Evolutionary conservation across 1,140 invertebrate genomes (phyloP).

Genomic region (Bilobella aurantiaca): DNA sequence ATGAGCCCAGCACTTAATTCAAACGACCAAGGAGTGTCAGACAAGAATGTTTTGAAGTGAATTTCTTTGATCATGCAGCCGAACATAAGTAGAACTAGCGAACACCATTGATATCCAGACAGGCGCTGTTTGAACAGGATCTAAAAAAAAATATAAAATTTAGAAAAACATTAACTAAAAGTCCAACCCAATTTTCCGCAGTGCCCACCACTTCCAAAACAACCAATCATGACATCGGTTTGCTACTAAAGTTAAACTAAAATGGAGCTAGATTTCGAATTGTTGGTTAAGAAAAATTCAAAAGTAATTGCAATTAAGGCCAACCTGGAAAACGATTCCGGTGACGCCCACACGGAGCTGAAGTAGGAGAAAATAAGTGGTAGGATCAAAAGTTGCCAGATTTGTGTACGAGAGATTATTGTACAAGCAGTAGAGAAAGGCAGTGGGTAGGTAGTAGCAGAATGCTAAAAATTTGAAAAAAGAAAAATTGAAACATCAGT

Average conservation of each 20-base stretch:
- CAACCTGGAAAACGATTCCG: constrained; percentile 86
- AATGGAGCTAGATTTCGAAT: too few relatives aligned
- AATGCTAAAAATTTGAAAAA: constrained; percentile 50
- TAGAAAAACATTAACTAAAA: too few relatives aligned
- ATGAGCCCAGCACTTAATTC: constrained; percentile 38
- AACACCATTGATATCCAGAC: constrained; percentile 76
- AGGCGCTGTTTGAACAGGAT: constrained; percentile 76
- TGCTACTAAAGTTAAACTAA: too few relatives aligned
- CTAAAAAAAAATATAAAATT: constrained; percentile 45
- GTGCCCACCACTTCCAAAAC: too few relatives aligned
- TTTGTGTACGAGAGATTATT: constrained; percentile 91
- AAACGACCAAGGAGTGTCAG: neutral
- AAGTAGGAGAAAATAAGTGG: constrained; percentile 84
- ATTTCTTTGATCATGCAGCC: constrained; percentile 89
- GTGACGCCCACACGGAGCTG: constrained; percentile 87
- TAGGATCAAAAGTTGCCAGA: constrained; percentile 80
- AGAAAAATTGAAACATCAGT: constrained; percentile 19
- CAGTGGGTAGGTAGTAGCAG: constrained; percentile 78
- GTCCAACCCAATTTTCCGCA: too few relatives aligned
- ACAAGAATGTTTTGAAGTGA: constrained; percentile 44
- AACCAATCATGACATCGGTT: too few relatives aligned
- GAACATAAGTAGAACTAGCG: constrained; percentile 68
- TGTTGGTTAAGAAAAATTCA: too few relatives aligned
- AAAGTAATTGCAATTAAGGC: too few relatives aligned
- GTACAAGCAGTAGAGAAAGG: constrained; percentile 83